Conservation (phyloP, 2,888 invertebrate species). For the Belgica antarctica region DNA sequence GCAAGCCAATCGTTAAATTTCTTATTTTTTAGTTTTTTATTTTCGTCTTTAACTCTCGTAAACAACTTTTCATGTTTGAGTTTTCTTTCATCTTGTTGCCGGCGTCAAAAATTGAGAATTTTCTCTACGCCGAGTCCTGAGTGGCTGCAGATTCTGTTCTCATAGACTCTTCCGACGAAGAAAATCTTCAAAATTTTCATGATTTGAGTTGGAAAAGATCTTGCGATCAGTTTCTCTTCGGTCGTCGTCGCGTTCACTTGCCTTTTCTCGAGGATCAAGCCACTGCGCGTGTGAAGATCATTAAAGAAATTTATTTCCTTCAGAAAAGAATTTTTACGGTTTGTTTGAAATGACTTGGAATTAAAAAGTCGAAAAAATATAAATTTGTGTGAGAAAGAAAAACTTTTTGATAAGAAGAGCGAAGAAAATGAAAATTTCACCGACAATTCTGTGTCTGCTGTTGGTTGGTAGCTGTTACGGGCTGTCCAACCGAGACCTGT, state of each 20-base stretch:
- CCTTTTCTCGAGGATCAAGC: neutral
- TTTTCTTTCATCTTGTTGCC: neutral
- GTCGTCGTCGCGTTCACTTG: neutral
- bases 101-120: neutral
- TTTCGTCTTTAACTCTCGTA: neutral
- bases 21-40: no score
- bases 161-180: neutral
- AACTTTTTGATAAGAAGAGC: neutral
- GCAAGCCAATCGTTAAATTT: neutral
- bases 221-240: slow-evolving; percentile 29
- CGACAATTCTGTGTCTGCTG: neutral
- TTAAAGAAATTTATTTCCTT: slow-evolving; percentile 6
- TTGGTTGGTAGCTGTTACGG: neutral
- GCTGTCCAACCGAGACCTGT: slow-evolving; percentile 14
- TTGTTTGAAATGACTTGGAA: neutral
- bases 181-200: neutral
- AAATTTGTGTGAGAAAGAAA: neutral
- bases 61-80: neutral
- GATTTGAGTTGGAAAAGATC: neutral
- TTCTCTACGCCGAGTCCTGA: neutral
- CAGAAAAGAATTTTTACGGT: no score
- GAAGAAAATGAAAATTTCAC: slow-evolving; percentile 22
- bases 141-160: neutral
- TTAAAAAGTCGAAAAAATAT: neutral
- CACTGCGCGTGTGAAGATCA: neutral